Base-by-base conservation (phyloP, 2,797 vertebrate species). In the Fistularia tabacaria region DNA sequence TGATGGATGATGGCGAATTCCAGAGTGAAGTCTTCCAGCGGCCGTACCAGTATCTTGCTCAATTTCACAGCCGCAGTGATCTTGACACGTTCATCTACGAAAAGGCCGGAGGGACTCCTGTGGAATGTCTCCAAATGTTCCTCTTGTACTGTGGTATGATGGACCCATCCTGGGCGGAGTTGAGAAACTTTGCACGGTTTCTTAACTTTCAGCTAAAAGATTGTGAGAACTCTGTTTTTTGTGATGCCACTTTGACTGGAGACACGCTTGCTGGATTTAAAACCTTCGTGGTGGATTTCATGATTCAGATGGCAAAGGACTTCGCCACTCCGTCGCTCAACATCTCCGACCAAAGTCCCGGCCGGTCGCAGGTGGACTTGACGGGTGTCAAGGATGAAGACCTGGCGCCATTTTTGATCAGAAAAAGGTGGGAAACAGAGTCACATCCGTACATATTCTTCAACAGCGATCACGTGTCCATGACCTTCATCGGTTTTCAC, bases 401-500 rank as follows among this genome's bases (percentile, higher is more conserved):
- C 62, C 79, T 97, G 4, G 88, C 92, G 59, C 95, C 94, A 7
- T 98, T 97, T 82, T 85, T 70, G 46, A 88, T 98, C 57, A 91
- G 96, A 47, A 96, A 93, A 74, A 90, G 85, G 79, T 99, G 97
- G 97, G 97, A 99, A 80, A 92, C 90, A 0, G 93, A 98, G 81
- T 92, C 94, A 11, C 97, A 99, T 59, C 97, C 97, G 0, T 99
- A 99, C 0, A 89, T 99, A 60, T 99, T 99, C 60, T 99, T 99
- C 74, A 99, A 99, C 1, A 88, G 81, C 7, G 97, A 99, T 66
- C 93, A 80, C 1, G 63, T 59, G 3, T 96, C 96, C 62, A 95
- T 99, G 94, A 99, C 97, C 0, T 99, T 99, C 77, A 93, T 99
- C 25, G 97, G 97, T n/a, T 98, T 99, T 76, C 92, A 99, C 76